Evolutionary conservation across 1,140 invertebrate species (phyloP), one percentile per base, ranked within the genome.

Genomic region (Anagrus nilaparvatae): DNA sequence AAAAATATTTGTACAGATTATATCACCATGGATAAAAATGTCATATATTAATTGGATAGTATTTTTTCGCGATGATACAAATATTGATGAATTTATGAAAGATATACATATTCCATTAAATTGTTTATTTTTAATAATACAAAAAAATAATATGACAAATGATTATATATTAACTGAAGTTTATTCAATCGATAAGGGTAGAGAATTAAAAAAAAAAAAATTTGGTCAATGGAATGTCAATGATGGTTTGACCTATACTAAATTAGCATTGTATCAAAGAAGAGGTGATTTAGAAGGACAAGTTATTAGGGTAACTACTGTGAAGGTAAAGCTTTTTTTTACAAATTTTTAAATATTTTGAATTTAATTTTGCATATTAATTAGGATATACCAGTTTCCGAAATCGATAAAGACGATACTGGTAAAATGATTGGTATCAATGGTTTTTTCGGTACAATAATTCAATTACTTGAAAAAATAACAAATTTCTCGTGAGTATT

Each of bases 401-500:
- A 50, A 8, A 51, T 65, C 20, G 3, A 47, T n/a, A 45, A 39
- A 4, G 49, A 65, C 39, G 7, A 47, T 6, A 5, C 16, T 5
- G 56, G 55, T 5, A 35, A 48, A 19, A 51, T 66, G 37, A 48
- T 46, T 7, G 49, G 57, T 5, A 48, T 67, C n/a, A 39, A 37
- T 9, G 66, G 66, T 7, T 67, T 67, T 42, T 67, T 65, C 41
- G 65, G 66, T 0, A 60, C 57, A 14, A 48, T 69, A 5, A 48
- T 67, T 21, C 45, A 56, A 16, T 51, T 69, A 18, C 51, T 69
- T 32, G 31, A 60, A 38, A 50, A 63, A 28, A 59, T 53, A 39
- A 52, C 65, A 52, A 69, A 67, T 50, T 69, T 63, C 58, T 59
- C 62, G 65, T 67, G 40, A 65, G 61, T 54, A 43, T 32, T 28